Conservation (phyloP, 2,888 invertebrate species). For the Hirtodrosophila cameraria region DNA sequence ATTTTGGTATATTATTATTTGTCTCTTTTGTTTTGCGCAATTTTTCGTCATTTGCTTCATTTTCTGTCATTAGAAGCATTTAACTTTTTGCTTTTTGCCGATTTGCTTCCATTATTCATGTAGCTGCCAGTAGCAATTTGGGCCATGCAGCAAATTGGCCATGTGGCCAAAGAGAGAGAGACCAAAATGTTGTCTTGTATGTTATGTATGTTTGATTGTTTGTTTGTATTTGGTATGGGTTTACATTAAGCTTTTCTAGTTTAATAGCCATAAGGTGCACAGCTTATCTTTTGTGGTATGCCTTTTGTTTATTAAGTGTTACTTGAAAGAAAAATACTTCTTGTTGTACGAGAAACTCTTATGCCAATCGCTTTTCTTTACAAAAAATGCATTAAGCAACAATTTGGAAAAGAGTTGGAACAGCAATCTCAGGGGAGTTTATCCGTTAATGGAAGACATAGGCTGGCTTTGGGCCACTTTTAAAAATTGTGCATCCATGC, state of each 20-base stretch:
- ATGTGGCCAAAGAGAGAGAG: constrained; percentile 10
- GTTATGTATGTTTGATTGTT: no score
- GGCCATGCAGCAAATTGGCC: constrained; percentile 36
- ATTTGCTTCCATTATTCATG: constrained; percentile 75
- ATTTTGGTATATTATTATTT: constrained; percentile 73
- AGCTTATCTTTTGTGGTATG: constrained; percentile 7
- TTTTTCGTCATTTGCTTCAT: constrained; percentile 79
- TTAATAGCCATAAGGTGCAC: constrained; percentile 1
- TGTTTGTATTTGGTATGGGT: neutral
- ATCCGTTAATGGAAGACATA: no score
- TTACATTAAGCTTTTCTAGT: constrained; percentile 9
- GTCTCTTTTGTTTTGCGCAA: constrained; percentile 77
- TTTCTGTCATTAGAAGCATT: constrained; percentile 79
- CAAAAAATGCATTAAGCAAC: no score
- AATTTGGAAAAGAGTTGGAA: no score
- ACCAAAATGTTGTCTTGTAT: constrained; percentile 11
- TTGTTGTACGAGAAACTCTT: neutral
- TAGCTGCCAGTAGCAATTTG: constrained; percentile 47
- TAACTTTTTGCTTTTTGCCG: constrained; percentile 78
- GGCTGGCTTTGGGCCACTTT: no score
- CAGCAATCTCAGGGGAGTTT: no score
- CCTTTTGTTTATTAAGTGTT: neutral
- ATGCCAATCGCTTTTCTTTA: no score
- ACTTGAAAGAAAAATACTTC: neutral
- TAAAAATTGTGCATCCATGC: no score